These are phyloP conservation scores for Porites lobata DNA, from an alignment of 92 coral and sea anemone genomes.

Conservation along the genomic window DNA sequence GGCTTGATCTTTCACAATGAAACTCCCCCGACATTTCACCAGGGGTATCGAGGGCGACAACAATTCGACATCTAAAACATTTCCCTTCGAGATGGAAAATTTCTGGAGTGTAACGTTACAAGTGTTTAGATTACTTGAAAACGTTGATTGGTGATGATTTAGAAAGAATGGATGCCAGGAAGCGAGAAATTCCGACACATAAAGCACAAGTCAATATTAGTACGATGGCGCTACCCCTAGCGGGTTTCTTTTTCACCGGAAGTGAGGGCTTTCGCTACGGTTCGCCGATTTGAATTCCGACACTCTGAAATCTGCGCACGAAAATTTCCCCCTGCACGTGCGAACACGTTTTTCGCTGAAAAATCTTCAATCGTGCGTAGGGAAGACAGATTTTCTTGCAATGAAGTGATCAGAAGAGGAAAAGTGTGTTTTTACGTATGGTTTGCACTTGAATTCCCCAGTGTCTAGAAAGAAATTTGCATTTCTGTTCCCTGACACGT, in stretches of 20 bases:
- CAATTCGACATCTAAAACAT: slow-evolving; percentile 15
- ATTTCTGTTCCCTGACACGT: slow-evolving; percentile 49
- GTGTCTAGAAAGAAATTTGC: slow-evolving; percentile 28
- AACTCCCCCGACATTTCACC: slow-evolving; percentile 72
- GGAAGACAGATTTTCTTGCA: neutral
- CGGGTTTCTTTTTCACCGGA: slow-evolving; percentile 72
- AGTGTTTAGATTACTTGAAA: neutral
- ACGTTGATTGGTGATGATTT: neutral
- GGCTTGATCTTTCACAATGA: slow-evolving; percentile 63
- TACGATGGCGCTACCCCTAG: slow-evolving; percentile 71
- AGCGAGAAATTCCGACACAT: slow-evolving; percentile 55
- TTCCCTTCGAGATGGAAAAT: neutral
- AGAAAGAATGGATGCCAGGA: neutral
- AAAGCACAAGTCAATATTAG: slow-evolving; percentile 70
- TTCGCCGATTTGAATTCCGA: slow-evolving; percentile 40
- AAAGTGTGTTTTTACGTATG: neutral
- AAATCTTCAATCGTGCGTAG: neutral
- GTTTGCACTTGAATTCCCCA: slow-evolving; percentile 42
- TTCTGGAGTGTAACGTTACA: neutral
- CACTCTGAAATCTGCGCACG: slow-evolving; percentile 28
- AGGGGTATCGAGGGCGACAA: slow-evolving; percentile 11
- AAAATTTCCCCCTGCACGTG: slow-evolving; percentile 48
- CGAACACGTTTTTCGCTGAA: slow-evolving; percentile 12
- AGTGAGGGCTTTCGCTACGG: slow-evolving; percentile 59
- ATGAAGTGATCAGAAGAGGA: neutral